phyloP scores from a whole-genome alignment of 2,888 invertebrate genomes.

The Erebia aethiops region DNA sequence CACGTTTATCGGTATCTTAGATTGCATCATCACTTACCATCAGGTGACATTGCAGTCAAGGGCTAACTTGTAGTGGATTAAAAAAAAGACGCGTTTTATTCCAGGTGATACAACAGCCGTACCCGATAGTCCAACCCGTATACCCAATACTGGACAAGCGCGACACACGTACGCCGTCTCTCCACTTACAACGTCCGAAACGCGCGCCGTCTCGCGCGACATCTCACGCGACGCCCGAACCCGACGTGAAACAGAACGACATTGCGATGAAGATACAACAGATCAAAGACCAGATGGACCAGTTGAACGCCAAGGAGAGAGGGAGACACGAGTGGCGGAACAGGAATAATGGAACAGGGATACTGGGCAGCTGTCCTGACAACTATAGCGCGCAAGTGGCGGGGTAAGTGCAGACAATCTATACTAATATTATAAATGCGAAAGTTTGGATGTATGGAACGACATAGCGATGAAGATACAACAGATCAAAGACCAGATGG shows the following conservation, averaged over 20 bases:
- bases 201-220: conserved; percentile 53
- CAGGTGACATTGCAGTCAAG: no score
- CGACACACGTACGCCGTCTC: conserved; percentile 38
- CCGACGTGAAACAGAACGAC: conserved; percentile 47
- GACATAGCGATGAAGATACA: conserved; percentile 67
- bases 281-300: conserved; percentile 66
- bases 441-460: no score
- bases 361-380: conserved; percentile 63
- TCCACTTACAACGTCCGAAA: conserved; percentile 38
- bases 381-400: conserved; percentile 49
- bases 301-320: conserved; percentile 50
- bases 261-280: conserved; percentile 67
- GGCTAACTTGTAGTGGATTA: no score
- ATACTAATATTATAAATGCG: no score
- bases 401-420: conserved; percentile 47
- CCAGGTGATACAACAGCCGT: conserved; percentile 64
- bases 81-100: no score
- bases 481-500: conserved; percentile 69
- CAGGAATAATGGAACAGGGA: conserved; percentile 60
- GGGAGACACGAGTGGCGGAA: conserved; percentile 50
- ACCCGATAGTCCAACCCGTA: conserved; percentile 59
- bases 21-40: no score
- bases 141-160: conserved; percentile 54
- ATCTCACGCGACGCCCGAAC: conserved; percentile 45
- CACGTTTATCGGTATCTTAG: no score